Evolutionary conservation across 2,888 invertebrate species (phyloP).

Genomic region (Scrobipalpa atriplicella): DNA sequence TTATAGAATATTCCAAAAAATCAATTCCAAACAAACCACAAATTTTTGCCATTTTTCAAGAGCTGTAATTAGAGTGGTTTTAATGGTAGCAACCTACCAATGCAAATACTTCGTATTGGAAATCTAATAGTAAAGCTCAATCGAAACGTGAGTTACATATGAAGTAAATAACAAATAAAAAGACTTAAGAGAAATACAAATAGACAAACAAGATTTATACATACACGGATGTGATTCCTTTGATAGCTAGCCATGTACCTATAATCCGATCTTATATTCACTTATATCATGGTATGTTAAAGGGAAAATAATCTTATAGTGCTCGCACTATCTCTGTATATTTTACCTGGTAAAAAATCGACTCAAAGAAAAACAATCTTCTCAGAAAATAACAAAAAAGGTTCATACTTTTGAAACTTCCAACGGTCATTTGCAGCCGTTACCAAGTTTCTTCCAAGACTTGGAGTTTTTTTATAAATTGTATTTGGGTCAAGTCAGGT

Average conservation of each 20-base stretch:
- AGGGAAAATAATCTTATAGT: not conserved
- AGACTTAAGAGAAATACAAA: not conserved
- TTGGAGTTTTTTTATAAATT: conserved; percentile 46
- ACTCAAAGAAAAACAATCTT: conserved; percentile 17
- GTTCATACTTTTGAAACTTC: conserved; percentile 48
- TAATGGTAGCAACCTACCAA: too few species aligned
- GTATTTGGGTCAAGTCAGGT: conserved; percentile 39
- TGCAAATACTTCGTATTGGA: too few species aligned
- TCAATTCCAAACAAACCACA: too few species aligned
- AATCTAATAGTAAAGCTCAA: not conserved
- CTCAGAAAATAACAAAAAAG: conserved; percentile 35
- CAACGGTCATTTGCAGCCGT: conserved; percentile 50
- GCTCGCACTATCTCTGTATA: not conserved
- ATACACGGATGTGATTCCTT: not conserved
- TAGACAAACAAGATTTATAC: not conserved
- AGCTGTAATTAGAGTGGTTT: too few species aligned
- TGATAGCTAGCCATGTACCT: not conserved
- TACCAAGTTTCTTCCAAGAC: conserved; percentile 50
- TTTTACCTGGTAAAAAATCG: conserved; percentile 7
- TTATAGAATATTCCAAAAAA: too few species aligned
- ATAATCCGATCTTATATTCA: not conserved
- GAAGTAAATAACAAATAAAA: not conserved
- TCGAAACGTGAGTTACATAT: not conserved
- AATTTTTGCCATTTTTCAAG: too few species aligned
- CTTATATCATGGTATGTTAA: not conserved